phyloP scores from a whole-genome alignment of 2,113 vertebrate species.

The Hippocampus mohnikei region DNA sequence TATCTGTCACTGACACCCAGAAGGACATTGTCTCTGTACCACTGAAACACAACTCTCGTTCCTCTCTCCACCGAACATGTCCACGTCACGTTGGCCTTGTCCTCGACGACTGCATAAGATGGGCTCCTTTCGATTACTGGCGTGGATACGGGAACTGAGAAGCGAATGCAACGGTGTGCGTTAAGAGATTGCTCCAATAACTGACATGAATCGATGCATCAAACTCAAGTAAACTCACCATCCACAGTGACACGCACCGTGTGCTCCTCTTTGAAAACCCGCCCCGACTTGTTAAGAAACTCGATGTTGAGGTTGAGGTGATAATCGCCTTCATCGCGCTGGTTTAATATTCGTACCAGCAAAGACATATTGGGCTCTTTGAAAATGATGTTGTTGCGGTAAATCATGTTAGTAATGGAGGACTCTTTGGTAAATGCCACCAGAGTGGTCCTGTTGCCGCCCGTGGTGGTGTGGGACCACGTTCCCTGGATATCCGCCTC shows the following conservation, averaged over 20 bases:
- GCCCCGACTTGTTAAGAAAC: constrained; percentile 38
- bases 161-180: neutral
- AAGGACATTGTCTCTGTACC: constrained; percentile 55
- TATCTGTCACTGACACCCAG: constrained; percentile 50
- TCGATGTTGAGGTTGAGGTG: constrained; percentile 63
- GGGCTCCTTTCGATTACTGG: constrained; percentile 64
- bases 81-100: constrained; percentile 70
- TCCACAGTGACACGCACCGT: constrained; percentile 67
- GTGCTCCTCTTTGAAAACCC: constrained; percentile 46
- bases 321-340: constrained; percentile 66
- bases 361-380: constrained; percentile 58
- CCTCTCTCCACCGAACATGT: constrained; percentile 68
- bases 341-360: constrained; percentile 50
- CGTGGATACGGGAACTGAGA: constrained; percentile 66
- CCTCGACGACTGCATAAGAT: constrained; percentile 62
- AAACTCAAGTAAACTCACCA: constrained; percentile 55
- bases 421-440: constrained; percentile 60
- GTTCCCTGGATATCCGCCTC: constrained; percentile 63
- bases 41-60: constrained; percentile 67
- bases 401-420: constrained; percentile 51
- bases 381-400: constrained; percentile 48
- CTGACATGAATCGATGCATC: neutral
- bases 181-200: neutral
- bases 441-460: constrained; percentile 39
- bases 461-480: constrained; percentile 60